Evolutionary conservation across 1,140 invertebrate species (phyloP), one percentile per base, ranked within the genome.

Genomic region (Mya arenaria): DNA sequence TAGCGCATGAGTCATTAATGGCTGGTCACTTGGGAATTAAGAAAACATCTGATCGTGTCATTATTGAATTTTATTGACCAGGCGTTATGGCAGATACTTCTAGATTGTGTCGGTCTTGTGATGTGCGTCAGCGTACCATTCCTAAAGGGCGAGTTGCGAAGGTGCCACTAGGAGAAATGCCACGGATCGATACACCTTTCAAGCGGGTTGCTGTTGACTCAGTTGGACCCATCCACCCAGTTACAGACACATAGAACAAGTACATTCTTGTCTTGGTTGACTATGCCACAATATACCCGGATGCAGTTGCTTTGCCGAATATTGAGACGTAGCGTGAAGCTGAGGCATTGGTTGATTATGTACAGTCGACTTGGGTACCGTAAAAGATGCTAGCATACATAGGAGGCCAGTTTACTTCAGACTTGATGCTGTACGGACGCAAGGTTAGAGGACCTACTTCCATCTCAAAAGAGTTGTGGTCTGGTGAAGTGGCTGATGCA

Each of bases 321-420:
- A 82, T 86, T 2, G 75, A 82, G 0, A 79, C 79, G 4, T 73
- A 78, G 52, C 78, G 68, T 4, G 83, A 83, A 15, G 79, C 83
- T 1, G 83, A 86, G 39, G 85, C 78, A 4, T 41, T 83, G 28
- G 4, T 79, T 8, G 62, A 36, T 1, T 71, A 92, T 6, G 93
- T 93, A 86, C 78, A 85, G 3, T 84, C 86, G 44, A 86, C 92
- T 71, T 93, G 92, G n/a, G 81, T 93, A 56, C 93, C 92, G 23
- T 39, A 87, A 55, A 88, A 87, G 55, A 63, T 82, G 10, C 36
- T 86, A 17, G 56, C 41, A 36, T 83, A 86, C 41, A 25, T 48
- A 37, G 85, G 83, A n/a, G 74, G 30, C 0, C 82, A 86, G 30
- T 86, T 84, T 63, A 77, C 63, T 25, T 82, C 75, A 37, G 32